Percentiles rank a stretch among this genome's conserved stretches.
Evolutionary conservation across 2,797 vertebrate species (phyloP).

Genomic region (Oophaga sylvatica): DNA sequence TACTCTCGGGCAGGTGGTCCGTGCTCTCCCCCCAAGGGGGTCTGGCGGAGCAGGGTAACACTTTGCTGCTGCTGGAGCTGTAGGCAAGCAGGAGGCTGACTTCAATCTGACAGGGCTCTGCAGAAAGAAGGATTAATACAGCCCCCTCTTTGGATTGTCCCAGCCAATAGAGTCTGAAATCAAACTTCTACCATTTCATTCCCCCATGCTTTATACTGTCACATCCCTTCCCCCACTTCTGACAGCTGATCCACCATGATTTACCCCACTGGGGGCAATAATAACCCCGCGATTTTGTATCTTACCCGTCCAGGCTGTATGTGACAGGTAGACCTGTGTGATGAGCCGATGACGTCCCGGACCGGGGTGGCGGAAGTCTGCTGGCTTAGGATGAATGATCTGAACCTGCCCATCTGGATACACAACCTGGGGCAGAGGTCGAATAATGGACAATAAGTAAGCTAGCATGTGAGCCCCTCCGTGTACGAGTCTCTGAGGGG

Average conservation of each 20-base stretch:
- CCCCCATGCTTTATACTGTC: neutral
- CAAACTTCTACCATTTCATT: neutral
- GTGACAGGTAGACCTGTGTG: constrained; percentile 95
- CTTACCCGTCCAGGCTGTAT: constrained; percentile 94
- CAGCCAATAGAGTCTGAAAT: too few species aligned
- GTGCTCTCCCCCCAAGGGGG: constrained; percentile 79
- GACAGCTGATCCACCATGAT: too few species aligned
- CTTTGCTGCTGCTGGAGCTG: constrained; percentile 78
- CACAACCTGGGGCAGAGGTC: constrained; percentile 76
- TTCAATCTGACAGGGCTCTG: constrained; percentile 94
- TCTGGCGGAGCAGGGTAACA: constrained; percentile 67
- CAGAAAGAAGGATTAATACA: neutral
- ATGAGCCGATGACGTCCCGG: constrained; percentile 89
- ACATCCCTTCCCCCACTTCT: neutral
- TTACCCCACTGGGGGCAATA: too few species aligned
- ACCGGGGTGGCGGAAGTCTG: constrained; percentile 92
- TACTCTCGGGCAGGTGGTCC: constrained; percentile 78
- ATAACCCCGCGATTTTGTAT: too few species aligned
- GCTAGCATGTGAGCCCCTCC: too few species aligned
- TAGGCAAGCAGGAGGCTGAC: constrained; percentile 91
- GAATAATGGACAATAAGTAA: too few species aligned
- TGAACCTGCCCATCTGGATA: constrained; percentile 96
- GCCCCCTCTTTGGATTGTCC: too few species aligned
- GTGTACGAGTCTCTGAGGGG: too few species aligned
- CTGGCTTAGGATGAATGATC: constrained; percentile 92